Evolutionary conservation across 2,888 invertebrate genomes (phyloP).

Genomic region (Drosophila paramelanica): DNA sequence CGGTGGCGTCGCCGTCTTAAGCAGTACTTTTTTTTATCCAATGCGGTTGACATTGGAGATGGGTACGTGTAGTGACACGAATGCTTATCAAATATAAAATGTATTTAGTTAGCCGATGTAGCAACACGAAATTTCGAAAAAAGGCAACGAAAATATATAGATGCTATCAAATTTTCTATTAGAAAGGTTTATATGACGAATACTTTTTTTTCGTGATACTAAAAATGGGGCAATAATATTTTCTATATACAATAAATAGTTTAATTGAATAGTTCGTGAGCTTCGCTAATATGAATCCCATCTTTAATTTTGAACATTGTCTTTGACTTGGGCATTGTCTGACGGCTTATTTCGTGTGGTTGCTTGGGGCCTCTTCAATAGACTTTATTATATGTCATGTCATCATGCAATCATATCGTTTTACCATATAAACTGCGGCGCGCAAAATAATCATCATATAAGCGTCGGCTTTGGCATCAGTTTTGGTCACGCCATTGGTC

Average conservation of each 20-base stretch:
- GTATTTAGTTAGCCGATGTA: too few species aligned
- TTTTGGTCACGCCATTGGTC: slow-evolving; percentile 18
- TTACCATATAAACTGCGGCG: slow-evolving; percentile 64
- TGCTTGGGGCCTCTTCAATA: slow-evolving; percentile 23
- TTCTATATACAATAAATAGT: neutral
- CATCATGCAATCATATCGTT: slow-evolving; percentile 77
- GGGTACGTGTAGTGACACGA: slow-evolving; percentile 9
- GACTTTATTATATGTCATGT: slow-evolving; percentile 64
- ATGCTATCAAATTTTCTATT: too few species aligned
- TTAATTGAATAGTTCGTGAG: neutral
- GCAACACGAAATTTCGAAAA: neutral
- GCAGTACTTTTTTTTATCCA: slow-evolving; percentile 13
- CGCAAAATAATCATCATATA: slow-evolving; percentile 58
- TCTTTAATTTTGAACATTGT: slow-evolving; percentile 15
- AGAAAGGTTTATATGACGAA: too few species aligned
- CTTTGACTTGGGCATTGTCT: slow-evolving; percentile 6
- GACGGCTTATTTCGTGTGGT: neutral
- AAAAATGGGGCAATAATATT: too few species aligned
- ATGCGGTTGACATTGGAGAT: slow-evolving; percentile 19
- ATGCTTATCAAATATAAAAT: neutral
- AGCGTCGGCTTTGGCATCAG: slow-evolving; percentile 18
- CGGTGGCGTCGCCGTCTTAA: slow-evolving; percentile 58
- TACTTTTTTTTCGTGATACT: too few species aligned
- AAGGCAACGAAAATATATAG: neutral
- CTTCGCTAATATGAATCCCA: neutral